phyloP scores from a whole-genome alignment of 2,888 invertebrate genomes.

The Metallyticus violacea region DNA sequence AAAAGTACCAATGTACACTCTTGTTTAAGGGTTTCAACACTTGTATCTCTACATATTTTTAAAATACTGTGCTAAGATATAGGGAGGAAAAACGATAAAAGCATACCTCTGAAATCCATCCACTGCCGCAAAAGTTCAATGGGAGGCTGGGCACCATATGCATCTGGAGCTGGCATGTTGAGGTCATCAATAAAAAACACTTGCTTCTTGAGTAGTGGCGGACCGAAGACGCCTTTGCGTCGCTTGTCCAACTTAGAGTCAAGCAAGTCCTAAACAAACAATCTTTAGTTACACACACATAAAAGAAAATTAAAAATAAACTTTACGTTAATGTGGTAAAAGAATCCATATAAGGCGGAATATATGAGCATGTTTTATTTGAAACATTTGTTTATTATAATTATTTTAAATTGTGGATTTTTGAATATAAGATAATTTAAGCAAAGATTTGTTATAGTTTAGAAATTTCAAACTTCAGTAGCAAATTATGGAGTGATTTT shows the following conservation, averaged over 20 bases:
- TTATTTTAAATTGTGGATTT: too few species aligned
- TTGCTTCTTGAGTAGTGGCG: conserved; percentile 74
- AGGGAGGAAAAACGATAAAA: background rate
- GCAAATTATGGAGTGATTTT: too few species aligned
- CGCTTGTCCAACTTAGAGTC: conserved; percentile 72
- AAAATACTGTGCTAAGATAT: background rate
- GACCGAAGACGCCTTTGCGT: conserved; percentile 81
- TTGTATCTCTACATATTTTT: too few species aligned
- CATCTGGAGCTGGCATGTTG: conserved; percentile 87
- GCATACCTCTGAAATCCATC: conserved; percentile 73
- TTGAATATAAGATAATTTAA: too few species aligned
- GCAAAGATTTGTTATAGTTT: too few species aligned
- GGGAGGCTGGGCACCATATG: conserved; percentile 86
- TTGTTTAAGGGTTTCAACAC: background rate
- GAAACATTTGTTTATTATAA: too few species aligned
- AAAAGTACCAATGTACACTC: background rate
- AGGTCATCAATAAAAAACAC: conserved; percentile 88
- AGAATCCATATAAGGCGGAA: too few species aligned
- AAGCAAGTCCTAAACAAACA: conserved; percentile 58
- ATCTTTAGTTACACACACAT: background rate
- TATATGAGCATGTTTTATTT: too few species aligned
- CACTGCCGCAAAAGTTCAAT: conserved; percentile 83
- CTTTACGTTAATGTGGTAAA: too few species aligned
- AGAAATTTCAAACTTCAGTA: too few species aligned
- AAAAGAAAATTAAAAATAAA: conserved; percentile 22